A percentile compares a stretch with the other conserved stretches of the same genome.
phyloP scores from a whole-genome alignment of 1,140 invertebrate species.

The Penaeus indicus region DNA sequence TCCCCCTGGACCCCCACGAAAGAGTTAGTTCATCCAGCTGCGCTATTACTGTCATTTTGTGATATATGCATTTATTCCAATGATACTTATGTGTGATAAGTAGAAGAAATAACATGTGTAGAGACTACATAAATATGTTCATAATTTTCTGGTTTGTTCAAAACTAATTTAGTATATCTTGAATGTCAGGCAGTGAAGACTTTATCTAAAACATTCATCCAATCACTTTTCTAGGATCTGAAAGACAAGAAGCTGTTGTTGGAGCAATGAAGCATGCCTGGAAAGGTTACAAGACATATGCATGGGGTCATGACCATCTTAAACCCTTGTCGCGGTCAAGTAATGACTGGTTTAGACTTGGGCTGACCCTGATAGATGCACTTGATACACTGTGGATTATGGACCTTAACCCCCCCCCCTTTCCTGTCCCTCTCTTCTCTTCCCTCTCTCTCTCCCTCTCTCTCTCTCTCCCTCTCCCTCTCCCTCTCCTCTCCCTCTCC shows the following conservation, averaged over 20 bases:
- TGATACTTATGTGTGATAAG: neutral
- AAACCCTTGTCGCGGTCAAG: constrained; percentile 86
- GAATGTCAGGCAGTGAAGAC: neutral
- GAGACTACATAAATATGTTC: neutral
- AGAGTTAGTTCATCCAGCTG: constrained; percentile 10
- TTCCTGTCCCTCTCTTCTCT: no score
- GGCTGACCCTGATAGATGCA: constrained; percentile 90
- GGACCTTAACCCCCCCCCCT: constrained; percentile 75
- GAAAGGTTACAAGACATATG: constrained; percentile 89
- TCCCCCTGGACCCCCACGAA: constrained; percentile 48
- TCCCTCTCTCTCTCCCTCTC: neutral
- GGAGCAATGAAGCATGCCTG: constrained; percentile 92
- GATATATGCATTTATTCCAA: neutral
- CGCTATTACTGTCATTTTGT: neutral
- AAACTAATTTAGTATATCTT: neutral
- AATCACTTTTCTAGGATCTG: constrained; percentile 46
- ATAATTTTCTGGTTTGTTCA: neutral
- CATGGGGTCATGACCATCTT: constrained; percentile 95
- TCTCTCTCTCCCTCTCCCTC: neutral
- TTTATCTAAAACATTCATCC: constrained; percentile 33
- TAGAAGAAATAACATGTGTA: neutral
- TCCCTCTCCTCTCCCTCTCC: neutral
- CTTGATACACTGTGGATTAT: constrained; percentile 94
- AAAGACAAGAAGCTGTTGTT: constrained; percentile 77
- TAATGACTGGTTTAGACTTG: constrained; percentile 92